phyloP scores from a whole-genome alignment of 2,113 vertebrate genomes.

The Herpailurus yagouaroundi region DNA sequence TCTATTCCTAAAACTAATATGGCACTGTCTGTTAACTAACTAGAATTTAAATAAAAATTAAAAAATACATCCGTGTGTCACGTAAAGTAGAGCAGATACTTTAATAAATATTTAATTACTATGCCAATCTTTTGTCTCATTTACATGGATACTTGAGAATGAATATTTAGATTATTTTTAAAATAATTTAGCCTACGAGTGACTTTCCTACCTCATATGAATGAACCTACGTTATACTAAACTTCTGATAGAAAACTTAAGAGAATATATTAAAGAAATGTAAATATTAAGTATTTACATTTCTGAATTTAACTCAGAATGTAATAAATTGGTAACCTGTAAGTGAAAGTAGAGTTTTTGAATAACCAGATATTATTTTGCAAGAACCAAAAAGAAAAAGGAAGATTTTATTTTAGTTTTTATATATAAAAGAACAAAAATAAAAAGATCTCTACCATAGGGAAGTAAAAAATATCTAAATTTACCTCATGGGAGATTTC shows the following conservation, averaged over 20 bases:
- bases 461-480: not conserved
- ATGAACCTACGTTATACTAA: not conserved
- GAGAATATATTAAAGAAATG: not conserved
- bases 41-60: too few species aligned
- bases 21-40: too few species aligned
- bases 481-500: not conserved
- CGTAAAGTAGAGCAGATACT: not conserved
- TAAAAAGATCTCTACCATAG: not conserved
- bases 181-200: not conserved
- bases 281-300: not conserved
- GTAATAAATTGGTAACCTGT: not conserved
- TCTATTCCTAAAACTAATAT: too few species aligned
- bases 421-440: not conserved
- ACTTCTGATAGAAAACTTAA: not conserved
- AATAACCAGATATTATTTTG: slow-evolving; percentile 24
- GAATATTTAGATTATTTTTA: not conserved
- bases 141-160: not conserved
- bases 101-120: slow-evolving; percentile 3
- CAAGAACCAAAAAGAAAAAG: not conserved
- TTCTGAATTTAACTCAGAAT: not conserved
- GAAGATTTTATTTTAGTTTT: not conserved
- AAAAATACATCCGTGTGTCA: not conserved
- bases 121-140: not conserved
- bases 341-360: not conserved
- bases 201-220: not conserved